Conservation (phyloP, 2,797 vertebrate genomes). For the Galagoides demidoff region DNA sequence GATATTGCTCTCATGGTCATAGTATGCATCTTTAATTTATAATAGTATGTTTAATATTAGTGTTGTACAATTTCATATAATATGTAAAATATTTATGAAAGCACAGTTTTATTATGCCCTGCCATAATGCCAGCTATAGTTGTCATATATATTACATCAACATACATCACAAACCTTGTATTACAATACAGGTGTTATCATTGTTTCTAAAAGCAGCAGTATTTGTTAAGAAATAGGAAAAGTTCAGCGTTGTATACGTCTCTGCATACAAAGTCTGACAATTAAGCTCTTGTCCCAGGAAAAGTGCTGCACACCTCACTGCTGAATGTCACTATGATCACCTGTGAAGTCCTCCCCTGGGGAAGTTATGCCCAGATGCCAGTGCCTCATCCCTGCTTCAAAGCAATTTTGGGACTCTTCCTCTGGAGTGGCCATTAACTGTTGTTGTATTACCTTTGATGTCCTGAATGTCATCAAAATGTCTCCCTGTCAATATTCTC, state of each 20-base stretch:
- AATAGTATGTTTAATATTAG: neutral
- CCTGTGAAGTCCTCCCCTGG: no score
- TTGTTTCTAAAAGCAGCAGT: neutral
- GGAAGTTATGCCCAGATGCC: no score
- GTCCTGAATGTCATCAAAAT: no score
- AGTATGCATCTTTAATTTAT: neutral
- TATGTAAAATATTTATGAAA: neutral
- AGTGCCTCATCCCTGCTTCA: no score
- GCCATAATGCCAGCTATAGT: neutral
- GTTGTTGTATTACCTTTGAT: no score
- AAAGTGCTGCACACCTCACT: no score
- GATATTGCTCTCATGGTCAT: neutral
- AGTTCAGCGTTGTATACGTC: neutral
- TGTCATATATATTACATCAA: neutral
- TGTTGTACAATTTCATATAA: neutral
- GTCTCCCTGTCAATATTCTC: no score
- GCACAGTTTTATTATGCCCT: neutral
- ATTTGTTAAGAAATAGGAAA: neutral
- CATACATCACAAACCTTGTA: neutral
- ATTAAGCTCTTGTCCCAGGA: no score
- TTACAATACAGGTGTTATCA: neutral
- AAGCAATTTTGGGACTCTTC: no score
- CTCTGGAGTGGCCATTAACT: no score
- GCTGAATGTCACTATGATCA: no score
- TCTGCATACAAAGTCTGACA: neutral